Base-by-base conservation (phyloP, 2,797 vertebrate genomes). In the Sebastes diploproa region DNA sequence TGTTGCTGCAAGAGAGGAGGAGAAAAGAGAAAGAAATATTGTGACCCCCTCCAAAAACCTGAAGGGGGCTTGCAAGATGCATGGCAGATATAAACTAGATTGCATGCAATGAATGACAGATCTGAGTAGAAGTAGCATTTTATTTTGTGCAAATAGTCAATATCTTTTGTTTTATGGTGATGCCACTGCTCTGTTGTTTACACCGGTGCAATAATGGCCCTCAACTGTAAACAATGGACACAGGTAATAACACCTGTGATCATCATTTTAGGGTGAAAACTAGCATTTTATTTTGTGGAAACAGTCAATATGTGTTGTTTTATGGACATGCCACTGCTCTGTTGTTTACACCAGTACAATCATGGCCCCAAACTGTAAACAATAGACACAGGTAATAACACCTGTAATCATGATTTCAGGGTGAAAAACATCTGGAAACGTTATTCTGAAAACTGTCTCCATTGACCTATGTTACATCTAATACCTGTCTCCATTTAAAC, bases 11-110 rank as follows among this genome's bases (percentile, higher is more conserved):
- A 46, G 34, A 74, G 66, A 18, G 22, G 4, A 4, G 7, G 20
- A 25, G 20, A 10, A 18, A 58, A 34, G 36, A 42, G 42, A 25
- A 30, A 12, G 36, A 42, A 1, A 42, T 34, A 27, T 1, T 50
- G 66, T 72, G 77, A 85, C 74, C 20, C 67, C 64, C 56, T 42
- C 5, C 23, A 30, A 63, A 10, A 72, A 66, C 36, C 38, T 18
- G 30, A 18, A 46, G 72, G 71, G 34, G 34, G 29, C 61, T 59
- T 3, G 54, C 30, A 38, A 13, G 68, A 72, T 72, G 78, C 69
- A 71, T 5, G n/a, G 38, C 0, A 42, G 18, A 69, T 29, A 18
- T 20, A n/a, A 46, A 61, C 30, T n/a, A 55, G 34, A 22, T n/a
- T 22, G 16, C 42, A 63, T 74, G 61, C 42, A 50, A 1, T 62